These are phyloP conservation scores for Stichodactyla helianthus DNA, from an alignment of 64 coral and sea anemone species.

Conservation along the genomic window DNA sequence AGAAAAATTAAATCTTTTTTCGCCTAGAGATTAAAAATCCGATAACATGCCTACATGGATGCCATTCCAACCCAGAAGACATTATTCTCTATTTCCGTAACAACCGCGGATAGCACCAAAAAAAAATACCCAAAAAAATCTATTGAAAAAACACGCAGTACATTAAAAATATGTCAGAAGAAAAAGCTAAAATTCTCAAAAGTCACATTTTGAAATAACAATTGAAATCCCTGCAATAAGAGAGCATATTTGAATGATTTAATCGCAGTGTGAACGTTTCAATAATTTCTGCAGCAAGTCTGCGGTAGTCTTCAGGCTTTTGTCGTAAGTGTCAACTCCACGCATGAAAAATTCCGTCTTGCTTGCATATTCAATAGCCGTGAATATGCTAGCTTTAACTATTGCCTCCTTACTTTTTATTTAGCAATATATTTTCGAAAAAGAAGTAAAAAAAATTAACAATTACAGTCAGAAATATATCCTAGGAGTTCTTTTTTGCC, in stretches of 20 bases:
- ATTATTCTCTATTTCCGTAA: slow-evolving; percentile 9
- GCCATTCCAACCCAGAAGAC: neutral
- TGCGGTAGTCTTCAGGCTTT: slow-evolving; percentile 13
- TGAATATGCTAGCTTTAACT: neutral
- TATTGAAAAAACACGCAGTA: neutral
- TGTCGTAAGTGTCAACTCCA: slow-evolving; percentile 15
- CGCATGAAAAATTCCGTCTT: slow-evolving; percentile 13
- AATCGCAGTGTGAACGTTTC: neutral
- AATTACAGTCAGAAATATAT: neutral
- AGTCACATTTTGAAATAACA: neutral
- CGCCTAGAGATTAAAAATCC: neutral
- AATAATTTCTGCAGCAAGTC: slow-evolving; percentile 1
- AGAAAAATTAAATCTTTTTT: neutral
- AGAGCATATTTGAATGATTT: neutral
- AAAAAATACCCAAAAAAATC: slow-evolving; percentile 11
- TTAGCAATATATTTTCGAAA: neutral
- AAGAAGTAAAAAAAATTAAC: neutral
- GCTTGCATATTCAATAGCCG: slow-evolving; percentile 6
- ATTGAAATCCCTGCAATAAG: neutral
- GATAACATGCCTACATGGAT: slow-evolving; percentile 3
- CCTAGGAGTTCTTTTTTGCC: neutral
- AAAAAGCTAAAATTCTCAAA: neutral
- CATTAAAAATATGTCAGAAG: neutral
- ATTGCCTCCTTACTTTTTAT: slow-evolving; percentile 6
- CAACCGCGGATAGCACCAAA: slow-evolving; percentile 8